A percentile compares a stretch with the other conserved stretches of the same genome.
Evolutionary conservation across 1,140 invertebrate species (phyloP).

Genomic region (Andricus grossulariae): DNA sequence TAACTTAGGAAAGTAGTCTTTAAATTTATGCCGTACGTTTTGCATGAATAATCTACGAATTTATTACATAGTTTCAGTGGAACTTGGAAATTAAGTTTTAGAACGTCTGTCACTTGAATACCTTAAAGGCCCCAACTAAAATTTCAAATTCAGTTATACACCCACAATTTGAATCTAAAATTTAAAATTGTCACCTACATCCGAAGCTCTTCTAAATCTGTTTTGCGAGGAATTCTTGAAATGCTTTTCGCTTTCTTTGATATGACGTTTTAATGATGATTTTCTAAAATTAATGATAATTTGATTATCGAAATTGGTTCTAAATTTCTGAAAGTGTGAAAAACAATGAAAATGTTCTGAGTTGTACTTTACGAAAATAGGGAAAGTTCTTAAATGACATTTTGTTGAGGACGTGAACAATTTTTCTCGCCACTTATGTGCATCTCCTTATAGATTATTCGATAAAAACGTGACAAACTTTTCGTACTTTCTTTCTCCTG

Average conservation of each 20-base stretch:
- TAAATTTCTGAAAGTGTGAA: too few species aligned
- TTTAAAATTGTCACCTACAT: neutral
- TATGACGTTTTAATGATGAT: too few species aligned
- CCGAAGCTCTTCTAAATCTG: too few species aligned
- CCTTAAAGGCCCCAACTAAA: neutral
- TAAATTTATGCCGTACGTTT: constrained; percentile 14
- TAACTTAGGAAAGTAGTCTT: constrained; percentile 5
- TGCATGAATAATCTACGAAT: constrained; percentile 28
- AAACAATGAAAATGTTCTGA: too few species aligned
- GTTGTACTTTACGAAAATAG: too few species aligned
- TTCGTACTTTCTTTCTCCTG: neutral
- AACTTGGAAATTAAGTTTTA: constrained; percentile 28
- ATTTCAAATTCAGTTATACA: constrained; percentile 11
- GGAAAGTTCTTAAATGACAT: too few species aligned
- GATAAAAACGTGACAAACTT: constrained; percentile 13
- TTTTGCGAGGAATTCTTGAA: too few species aligned
- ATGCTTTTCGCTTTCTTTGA: too few species aligned
- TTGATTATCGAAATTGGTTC: too few species aligned
- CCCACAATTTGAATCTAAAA: neutral
- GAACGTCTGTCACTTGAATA: constrained; percentile 14
- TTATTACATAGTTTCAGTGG: constrained; percentile 19
- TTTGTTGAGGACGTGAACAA: neutral
- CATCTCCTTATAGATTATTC: neutral
- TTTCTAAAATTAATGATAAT: too few species aligned
- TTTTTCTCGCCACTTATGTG: neutral